Conservation (phyloP, 2,888 invertebrate genomes). For the Tupiocoris notatus region DNA sequence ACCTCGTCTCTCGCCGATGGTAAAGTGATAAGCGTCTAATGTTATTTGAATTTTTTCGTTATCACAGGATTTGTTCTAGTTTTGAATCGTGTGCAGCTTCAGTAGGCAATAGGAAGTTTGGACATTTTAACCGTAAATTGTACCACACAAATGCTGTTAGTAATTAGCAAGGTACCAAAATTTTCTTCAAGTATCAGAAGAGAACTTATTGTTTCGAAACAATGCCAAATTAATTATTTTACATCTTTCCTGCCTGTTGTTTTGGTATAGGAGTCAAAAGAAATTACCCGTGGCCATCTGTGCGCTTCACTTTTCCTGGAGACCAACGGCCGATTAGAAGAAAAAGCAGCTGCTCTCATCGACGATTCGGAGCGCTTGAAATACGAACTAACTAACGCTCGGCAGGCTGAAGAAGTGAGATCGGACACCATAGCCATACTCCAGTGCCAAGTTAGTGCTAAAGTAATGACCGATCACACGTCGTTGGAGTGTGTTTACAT, state of each 20-base stretch:
- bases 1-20: slow-evolving; percentile 41
- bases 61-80: no score
- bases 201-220: no score
- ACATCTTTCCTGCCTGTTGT: no score
- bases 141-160: no score
- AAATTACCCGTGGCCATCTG: slow-evolving; percentile 49
- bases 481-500: slow-evolving; percentile 12
- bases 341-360: slow-evolving; percentile 50
- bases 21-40: slow-evolving; percentile 11
- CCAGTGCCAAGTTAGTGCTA: slow-evolving; percentile 49
- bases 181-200: no score
- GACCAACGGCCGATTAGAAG: slow-evolving; percentile 51
- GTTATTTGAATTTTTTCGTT: background rate
- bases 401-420: slow-evolving; percentile 49
- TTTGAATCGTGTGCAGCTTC: no score
- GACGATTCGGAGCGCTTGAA: slow-evolving; percentile 51
- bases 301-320: slow-evolving; percentile 47
- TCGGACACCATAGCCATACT: slow-evolving; percentile 50
- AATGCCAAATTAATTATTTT: no score
- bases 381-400: slow-evolving; percentile 51
- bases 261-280: slow-evolving; percentile 22
- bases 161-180: no score
- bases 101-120: background rate
- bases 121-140: no score
- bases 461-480: slow-evolving; percentile 23